phyloP scores from a whole-genome alignment of 2,888 invertebrate species.

The Pristionchus exspectatus region DNA sequence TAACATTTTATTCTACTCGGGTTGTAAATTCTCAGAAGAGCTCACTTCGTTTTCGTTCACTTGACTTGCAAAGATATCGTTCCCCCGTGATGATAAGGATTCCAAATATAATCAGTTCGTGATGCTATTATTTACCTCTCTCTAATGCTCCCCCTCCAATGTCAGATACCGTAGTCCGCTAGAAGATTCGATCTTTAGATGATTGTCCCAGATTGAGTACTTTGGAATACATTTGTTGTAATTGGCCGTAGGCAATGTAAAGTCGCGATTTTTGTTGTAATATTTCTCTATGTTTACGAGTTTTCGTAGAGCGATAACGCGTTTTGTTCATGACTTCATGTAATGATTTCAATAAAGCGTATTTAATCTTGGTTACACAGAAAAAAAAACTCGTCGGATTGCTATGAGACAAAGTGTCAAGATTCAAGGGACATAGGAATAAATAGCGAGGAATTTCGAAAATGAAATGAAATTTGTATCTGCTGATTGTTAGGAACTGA shows the following conservation, averaged over 20 bases:
- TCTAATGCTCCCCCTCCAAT: background rate
- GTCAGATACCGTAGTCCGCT: slow-evolving; percentile 36
- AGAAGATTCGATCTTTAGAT: background rate
- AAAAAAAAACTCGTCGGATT: background rate
- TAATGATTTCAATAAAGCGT: slow-evolving; percentile 29
- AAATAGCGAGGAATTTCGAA: too few relatives aligned
- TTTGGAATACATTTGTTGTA: background rate
- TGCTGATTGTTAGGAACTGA: background rate
- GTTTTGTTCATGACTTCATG: slow-evolving; percentile 17
- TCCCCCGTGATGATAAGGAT: background rate
- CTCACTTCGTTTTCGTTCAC: background rate
- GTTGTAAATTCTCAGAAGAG: slow-evolving; percentile 7
- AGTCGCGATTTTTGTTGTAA: background rate
- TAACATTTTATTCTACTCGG: background rate
- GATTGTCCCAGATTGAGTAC: background rate
- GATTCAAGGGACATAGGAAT: background rate
- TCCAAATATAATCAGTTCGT: slow-evolving; percentile 22
- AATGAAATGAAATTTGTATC: background rate
- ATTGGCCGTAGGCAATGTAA: slow-evolving; percentile 20
- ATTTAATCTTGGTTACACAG: background rate
- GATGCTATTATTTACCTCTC: background rate
- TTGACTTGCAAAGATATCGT: background rate
- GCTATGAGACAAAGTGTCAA: too few relatives aligned
- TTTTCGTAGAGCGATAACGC: background rate
- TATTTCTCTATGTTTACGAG: slow-evolving; percentile 3